Evolutionary conservation across 2,113 vertebrate genomes (phyloP).

Genomic region (Stomatorhinus ivindoensis): DNA sequence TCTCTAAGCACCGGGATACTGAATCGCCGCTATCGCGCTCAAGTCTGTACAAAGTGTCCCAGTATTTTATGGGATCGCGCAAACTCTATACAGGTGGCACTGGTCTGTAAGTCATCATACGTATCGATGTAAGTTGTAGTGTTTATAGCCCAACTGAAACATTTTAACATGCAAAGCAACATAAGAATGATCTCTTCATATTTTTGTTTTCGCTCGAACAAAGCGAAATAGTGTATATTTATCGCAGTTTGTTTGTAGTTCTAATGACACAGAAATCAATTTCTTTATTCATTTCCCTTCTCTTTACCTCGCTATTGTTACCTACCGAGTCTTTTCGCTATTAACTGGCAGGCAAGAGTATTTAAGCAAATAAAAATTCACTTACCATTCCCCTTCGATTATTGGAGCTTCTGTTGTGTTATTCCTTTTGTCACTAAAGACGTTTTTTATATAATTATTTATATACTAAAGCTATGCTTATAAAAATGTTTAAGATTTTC

Average conservation of each 20-base stretch:
- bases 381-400: constrained; percentile 29
- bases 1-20: neutral
- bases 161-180: neutral
- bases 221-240: neutral
- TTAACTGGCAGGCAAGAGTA: neutral
- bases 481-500: neutral
- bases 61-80: neutral
- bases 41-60: neutral
- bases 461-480: neutral
- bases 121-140: neutral
- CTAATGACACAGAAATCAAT: neutral
- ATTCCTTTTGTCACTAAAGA: constrained; percentile 14
- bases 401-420: neutral
- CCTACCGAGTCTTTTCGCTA: neutral
- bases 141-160: neutral
- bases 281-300: neutral
- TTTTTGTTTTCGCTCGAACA: neutral
- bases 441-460: neutral
- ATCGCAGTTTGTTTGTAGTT: neutral
- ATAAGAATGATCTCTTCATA: neutral
- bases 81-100: neutral
- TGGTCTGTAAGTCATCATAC: neutral
- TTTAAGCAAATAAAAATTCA: neutral
- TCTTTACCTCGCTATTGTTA: neutral
- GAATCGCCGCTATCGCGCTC: neutral